Base-by-base conservation (phyloP, 2,888 invertebrate species). In the Epirrita christyi region DNA sequence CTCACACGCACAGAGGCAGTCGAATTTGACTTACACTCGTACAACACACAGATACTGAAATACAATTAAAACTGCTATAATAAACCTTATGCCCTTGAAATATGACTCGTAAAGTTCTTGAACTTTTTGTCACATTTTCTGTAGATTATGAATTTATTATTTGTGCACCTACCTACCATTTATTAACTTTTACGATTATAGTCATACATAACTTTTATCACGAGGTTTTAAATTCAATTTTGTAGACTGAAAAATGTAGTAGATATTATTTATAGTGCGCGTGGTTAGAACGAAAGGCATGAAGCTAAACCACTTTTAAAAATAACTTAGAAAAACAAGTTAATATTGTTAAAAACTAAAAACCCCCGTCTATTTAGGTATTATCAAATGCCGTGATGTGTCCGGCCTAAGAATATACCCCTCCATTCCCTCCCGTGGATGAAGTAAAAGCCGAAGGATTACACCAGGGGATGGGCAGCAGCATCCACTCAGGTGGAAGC, bases 131-230 rank as follows among this genome's bases (percentile, higher is more conserved):
- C 29, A 15, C 38, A 15, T 27, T 40, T 9, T 34, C 28, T 29
- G 8, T 7, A 29, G 6, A 29, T n/a, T n/a, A n/a, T n/a, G 45
- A 52, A 21, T 53, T 58, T 55, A 2, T 29, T n/a, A n/a, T n/a
- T n/a, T n/a, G n/a, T 8, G 28, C 28, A 29, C 28, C 28, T 8
- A 8, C 8, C 28, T 29, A 40, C 50, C 51, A 46, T 56, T 56
- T 54, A 40, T 44, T 49, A 10, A 13, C 7, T 54, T 57, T 58
- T 48, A 55, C 46, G 54, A 52, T 41, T 32, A 34, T 10, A 37
- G 50, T 38, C 15, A 38, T n/a, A n/a, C n/a, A n/a, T 53, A 37
- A 45, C 45, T 38, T 50, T 41, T 45, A 53, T 34, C 34, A 53
- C 50, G 32, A 34, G 15, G 9, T 21, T 15, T 45, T 37, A 51